Evolutionary conservation across 2,888 invertebrate species (phyloP).

Genomic region (Pherbina coryleti): DNA sequence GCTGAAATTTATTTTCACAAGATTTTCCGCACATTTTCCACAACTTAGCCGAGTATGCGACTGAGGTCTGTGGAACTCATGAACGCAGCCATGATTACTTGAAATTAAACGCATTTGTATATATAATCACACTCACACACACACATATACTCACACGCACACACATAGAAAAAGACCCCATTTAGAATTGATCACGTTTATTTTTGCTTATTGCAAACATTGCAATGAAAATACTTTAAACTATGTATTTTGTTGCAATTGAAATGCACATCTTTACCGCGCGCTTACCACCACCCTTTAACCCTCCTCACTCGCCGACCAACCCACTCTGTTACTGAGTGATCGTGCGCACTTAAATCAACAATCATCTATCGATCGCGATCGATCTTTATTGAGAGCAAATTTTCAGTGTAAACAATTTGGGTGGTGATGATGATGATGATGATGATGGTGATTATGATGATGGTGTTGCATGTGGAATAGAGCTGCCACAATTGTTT

Average conservation of each 20-base stretch:
- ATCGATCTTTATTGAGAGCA: constrained; percentile 35
- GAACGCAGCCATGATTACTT: neutral
- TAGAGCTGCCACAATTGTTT: neutral
- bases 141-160: neutral
- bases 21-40: constrained; percentile 43
- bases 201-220: constrained; percentile 23
- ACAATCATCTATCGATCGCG: constrained; percentile 15
- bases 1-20: constrained; percentile 62
- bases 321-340: neutral
- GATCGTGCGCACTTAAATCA: constrained; percentile 10
- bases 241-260: constrained; percentile 12
- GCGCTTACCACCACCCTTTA: neutral
- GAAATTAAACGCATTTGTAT: constrained; percentile 11
- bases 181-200: constrained; percentile 30
- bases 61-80: too few relatives aligned
- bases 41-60: neutral
- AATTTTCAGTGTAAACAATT: constrained; percentile 23
- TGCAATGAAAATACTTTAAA: constrained; percentile 28
- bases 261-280: neutral
- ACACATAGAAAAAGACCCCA: neutral
- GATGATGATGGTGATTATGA: too few relatives aligned
- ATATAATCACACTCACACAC: neutral
- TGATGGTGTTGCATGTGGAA: neutral
- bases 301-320: neutral
- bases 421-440: constrained; percentile 12